A percentile compares a stretch with the other conserved stretches of the same genome.
Evolutionary conservation across 2,113 vertebrate species (phyloP).

Genomic region (Podilymbus podiceps): DNA sequence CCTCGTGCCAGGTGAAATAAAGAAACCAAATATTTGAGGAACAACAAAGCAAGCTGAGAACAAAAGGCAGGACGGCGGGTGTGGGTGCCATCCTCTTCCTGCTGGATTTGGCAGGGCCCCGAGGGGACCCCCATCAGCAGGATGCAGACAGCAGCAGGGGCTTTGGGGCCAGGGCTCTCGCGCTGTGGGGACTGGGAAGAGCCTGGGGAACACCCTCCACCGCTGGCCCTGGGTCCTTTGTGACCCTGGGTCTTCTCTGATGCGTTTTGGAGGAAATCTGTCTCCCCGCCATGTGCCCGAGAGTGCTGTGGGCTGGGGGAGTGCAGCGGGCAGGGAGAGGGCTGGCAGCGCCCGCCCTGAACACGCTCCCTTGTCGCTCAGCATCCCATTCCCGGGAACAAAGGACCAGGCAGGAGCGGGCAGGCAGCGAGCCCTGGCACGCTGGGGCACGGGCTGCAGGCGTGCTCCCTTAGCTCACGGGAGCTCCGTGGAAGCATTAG

Average conservation of each 20-base stretch:
- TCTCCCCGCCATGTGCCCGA: fast-evolving
- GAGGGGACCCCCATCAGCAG: fast-evolving
- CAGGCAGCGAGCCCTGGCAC: neutral
- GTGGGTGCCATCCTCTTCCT: neutral
- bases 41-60: neutral
- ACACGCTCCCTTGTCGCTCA: neutral
- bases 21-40: neutral
- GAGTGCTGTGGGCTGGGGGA: fast-evolving
- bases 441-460: neutral
- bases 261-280: neutral
- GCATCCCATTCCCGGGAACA: neutral
- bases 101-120: fast-evolving
- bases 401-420: neutral
- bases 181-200: fast-evolving
- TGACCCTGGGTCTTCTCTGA: neutral
- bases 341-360: neutral
- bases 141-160: neutral
- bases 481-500: fast-evolving
- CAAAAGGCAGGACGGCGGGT: neutral
- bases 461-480: fast-evolving
- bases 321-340: neutral
- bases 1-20: neutral
- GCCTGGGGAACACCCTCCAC: neutral
- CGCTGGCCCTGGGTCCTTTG: neutral
- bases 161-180: neutral